Base-by-base conservation (phyloP, 1,140 invertebrate genomes). In the Danaus melanippus region DNA sequence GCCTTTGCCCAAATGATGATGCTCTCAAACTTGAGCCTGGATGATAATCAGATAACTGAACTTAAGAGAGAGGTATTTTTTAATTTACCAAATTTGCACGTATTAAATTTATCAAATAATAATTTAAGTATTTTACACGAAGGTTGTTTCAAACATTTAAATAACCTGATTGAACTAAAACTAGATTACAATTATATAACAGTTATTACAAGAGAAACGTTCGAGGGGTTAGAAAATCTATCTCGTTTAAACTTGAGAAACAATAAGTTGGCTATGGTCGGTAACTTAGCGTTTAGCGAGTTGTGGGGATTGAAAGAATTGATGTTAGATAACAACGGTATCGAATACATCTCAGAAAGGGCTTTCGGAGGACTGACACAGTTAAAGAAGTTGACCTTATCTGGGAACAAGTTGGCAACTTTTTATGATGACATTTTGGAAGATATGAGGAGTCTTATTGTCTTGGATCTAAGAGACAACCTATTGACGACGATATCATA, bases 401-500 rank as follows among this genome's bases (percentile, higher is more conserved):
- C 90, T 52, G 91, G 92, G 47, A 95, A 96, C 80, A 89, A 91
- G 56, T 78, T 96, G 15, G 89, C 89, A 32, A 87, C 81, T 12
- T 87, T 95, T 63, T 90, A 91, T 58, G 88, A 90, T 12, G 90
- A 91, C 43, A 88, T 93, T 53, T 90, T 95, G 10, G 87, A 88
- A 46, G 90, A 90, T 11, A 89, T 92, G 4, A 87, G 89, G 1
- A 89, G 88, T 32, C 81, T 95, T 9, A 82, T 91, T 56, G 89
- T 91, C 51, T 85, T 96, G 57, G 92, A 95, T 79, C 79, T 96
- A 49, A 88, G 91, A 60, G 88, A 91, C 32, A 96, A 96, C 78
- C 76, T 88, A 32, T 87, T 95, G 55, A 89, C 90, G 62, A 93
- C 92, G 9, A 88, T 96, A 61, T 92, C 92, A 15, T 90, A 91